Evolutionary conservation across 2,888 invertebrate species (phyloP).

Genomic region (Troilus luridus): DNA sequence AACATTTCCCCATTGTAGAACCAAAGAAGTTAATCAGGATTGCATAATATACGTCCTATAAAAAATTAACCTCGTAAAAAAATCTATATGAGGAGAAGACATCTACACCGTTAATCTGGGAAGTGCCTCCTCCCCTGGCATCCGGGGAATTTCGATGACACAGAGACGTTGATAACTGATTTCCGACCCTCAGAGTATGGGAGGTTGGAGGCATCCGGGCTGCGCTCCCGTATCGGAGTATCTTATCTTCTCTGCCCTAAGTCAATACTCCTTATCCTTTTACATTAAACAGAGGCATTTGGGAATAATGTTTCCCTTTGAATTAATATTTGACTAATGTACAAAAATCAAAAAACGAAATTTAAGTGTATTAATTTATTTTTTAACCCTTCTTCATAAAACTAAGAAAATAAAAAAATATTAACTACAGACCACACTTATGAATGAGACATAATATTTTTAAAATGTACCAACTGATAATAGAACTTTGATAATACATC

Average conservation of each 20-base stretch:
- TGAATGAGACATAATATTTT: no score
- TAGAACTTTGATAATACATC: no score
- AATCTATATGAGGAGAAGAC: neutral
- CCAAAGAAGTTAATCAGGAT: neutral
- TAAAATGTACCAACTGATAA: no score
- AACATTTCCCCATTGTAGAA: no score
- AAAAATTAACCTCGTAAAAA: neutral
- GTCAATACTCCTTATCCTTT: neutral
- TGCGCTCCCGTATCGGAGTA: neutral
- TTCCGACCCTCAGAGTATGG: conserved; percentile 4
- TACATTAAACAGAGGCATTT: neutral
- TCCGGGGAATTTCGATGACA: conserved; percentile 36
- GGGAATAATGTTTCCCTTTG: neutral
- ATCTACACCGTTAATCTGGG: neutral
- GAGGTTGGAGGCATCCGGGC: neutral
- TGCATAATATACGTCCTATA: neutral
- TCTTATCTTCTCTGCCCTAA: neutral
- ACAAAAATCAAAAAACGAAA: neutral
- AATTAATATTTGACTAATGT: neutral
- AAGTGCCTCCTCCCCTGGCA: neutral
- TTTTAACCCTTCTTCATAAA: no score
- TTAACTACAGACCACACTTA: no score
- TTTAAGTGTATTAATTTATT: neutral
- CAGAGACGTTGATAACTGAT: neutral
- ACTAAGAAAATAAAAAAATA: no score